A percentile compares a stretch with the other conserved stretches of the same genome.
Conservation (phyloP, 53 echinoderm and acorn worm species). For the Stichopus horrens region DNA sequence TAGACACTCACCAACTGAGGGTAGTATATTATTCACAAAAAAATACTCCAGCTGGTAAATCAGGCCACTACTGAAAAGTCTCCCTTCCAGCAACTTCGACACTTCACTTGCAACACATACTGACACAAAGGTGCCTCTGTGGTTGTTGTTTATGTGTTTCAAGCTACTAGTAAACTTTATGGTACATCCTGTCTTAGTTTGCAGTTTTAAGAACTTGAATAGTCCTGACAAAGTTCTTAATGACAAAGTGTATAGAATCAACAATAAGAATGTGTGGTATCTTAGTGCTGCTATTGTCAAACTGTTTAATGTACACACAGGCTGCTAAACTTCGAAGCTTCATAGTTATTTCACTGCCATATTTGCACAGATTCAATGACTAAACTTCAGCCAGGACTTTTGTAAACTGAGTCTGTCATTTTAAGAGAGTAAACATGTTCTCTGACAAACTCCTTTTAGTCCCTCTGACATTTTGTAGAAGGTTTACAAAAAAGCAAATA, state of each 20-base stretch:
- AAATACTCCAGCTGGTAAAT: too few species aligned
- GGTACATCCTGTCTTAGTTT: background rate
- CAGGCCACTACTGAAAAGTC: too few species aligned
- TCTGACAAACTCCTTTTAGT: background rate
- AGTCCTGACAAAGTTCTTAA: background rate
- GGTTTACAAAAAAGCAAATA: background rate
- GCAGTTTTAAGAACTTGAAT: background rate
- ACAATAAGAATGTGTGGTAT: background rate
- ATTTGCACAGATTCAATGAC: constrained; percentile 14
- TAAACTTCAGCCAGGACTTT: background rate
- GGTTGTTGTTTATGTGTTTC: background rate
- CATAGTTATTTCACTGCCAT: background rate
- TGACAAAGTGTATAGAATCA: constrained; percentile 28
- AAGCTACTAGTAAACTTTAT: background rate
- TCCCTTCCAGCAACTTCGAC: too few species aligned
- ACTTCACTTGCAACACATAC: too few species aligned
- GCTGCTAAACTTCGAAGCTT: background rate
- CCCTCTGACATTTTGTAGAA: background rate
- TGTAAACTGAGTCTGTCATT: background rate
- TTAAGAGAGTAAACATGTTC: background rate
- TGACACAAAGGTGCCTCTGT: too few species aligned
- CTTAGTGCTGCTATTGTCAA: background rate
- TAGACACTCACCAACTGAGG: too few species aligned
- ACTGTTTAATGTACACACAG: constrained; percentile 22
- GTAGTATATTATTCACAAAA: too few species aligned